Evolutionary conservation across 2,113 vertebrate genomes (phyloP).

Genomic region (Ramphastos sulfuratus): DNA sequence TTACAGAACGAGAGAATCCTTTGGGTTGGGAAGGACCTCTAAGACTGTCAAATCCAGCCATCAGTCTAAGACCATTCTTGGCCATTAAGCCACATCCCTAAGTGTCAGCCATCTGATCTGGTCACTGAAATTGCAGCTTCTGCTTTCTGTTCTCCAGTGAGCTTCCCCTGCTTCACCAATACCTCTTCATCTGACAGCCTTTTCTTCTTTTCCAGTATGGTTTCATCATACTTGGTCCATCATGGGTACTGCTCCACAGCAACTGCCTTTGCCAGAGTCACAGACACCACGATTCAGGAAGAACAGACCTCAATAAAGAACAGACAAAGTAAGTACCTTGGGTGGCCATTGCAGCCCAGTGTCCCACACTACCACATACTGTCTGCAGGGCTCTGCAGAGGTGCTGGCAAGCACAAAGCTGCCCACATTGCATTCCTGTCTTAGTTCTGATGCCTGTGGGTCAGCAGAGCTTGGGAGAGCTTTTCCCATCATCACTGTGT

Average conservation of each 20-base stretch:
- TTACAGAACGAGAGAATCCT: neutral
- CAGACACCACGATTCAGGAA: conserved; percentile 95
- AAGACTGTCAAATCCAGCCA: no score
- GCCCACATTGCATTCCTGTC: neutral
- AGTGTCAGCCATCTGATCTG: neutral
- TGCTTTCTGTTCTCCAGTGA: neutral
- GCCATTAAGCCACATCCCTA: no score
- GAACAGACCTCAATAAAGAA: conserved; percentile 98
- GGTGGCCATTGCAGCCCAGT: no score
- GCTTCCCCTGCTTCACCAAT: neutral
- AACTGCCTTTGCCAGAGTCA: conserved; percentile 94
- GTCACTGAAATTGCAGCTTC: neutral
- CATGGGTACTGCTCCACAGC: conserved; percentile 98
- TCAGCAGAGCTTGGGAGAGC: neutral
- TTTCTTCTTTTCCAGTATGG: conserved; percentile 85
- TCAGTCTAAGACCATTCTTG: no score
- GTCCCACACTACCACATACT: no score
- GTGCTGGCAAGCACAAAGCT: neutral
- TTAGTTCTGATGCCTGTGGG: neutral
- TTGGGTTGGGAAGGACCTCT: no score
- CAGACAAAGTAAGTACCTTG: conserved; percentile 89
- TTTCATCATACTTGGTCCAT: conserved; percentile 97
- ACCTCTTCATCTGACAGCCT: neutral
- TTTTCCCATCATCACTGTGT: neutral
- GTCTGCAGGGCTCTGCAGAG: neutral